Base-by-base conservation (phyloP, 2,888 invertebrate species). In the Trisateles emortualis region DNA sequence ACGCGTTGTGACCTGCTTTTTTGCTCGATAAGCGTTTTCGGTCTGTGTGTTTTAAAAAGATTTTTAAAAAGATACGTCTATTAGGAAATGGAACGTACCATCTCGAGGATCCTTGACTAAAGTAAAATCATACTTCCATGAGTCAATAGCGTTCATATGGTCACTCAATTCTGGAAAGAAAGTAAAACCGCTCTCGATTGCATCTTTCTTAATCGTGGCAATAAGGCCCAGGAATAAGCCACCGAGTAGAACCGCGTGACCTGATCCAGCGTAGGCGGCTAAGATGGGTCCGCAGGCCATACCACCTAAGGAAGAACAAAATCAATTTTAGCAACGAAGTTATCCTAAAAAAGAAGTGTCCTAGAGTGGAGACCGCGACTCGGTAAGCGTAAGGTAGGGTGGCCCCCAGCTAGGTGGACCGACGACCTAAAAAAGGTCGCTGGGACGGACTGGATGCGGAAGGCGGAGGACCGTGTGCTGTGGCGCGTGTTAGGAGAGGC, bases 231-330 rank as follows among this genome's bases (percentile, higher is more conserved):
- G 68, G 0, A 55, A 51, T 0, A 91, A 2, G 0, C 86, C 88
- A 0, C 90, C 90, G 0, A 80, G 50, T 0, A 90, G 41, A 0
- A 89, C 5, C 0, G 79, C 88, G 62, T 90, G 89, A 32, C 73
- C 74, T 1, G 81, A 81, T 1, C 87, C 74, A 0, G 87, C 13
- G 55, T 89, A 90, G 13, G 59, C 43, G 0, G 82, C 88, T 0
- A 81, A 39, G 3, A 90, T 79, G 0, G 92, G 91, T 0, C 89
- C 88, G 45, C 90, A 89, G 0, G 88, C 83, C 0, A 86, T 4
- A 0, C 91, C 92, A 45, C 91, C 92, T 43, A 11, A 6, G 8
- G 5, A 19, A 2, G 5, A 19, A 19, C 5, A 19, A 5, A 19
- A 2, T 3, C 19, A 19, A 3, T 3, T 19, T 3, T 19, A 19